Conservation (phyloP, 2,113 vertebrate genomes). For the Bothrops jararaca region DNA sequence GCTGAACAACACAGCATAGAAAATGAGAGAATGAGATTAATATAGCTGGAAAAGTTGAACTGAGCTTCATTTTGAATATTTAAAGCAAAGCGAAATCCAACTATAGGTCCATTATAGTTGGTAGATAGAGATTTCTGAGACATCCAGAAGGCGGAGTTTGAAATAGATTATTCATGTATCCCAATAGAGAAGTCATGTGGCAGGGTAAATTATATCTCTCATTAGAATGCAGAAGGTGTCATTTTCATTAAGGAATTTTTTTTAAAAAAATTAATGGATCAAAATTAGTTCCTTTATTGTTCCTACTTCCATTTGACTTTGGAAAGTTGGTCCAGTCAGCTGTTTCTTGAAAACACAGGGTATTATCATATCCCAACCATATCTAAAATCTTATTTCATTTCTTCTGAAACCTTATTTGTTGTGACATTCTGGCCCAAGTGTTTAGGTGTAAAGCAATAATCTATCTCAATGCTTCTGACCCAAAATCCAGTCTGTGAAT, state of each 20-base stretch:
- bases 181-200: background rate
- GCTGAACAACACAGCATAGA: background rate
- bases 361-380: background rate
- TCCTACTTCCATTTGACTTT: background rate
- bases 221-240: background rate
- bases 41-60: background rate
- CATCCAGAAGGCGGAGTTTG: background rate
- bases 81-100: background rate
- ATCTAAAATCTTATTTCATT: background rate
- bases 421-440: background rate
- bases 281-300: background rate
- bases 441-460: background rate
- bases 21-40: background rate
- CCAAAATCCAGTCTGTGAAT: background rate
- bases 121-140: background rate
- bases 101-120: background rate
- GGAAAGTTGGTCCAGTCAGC: background rate
- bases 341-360: background rate
- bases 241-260: background rate
- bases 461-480: background rate
- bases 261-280: no score
- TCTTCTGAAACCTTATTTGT: background rate
- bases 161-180: background rate
- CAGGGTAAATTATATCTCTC: background rate
- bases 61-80: background rate